These are phyloP conservation scores for Acanthiza pusilla DNA, from an alignment of 2,797 vertebrate genomes.

Conservation along the genomic window DNA sequence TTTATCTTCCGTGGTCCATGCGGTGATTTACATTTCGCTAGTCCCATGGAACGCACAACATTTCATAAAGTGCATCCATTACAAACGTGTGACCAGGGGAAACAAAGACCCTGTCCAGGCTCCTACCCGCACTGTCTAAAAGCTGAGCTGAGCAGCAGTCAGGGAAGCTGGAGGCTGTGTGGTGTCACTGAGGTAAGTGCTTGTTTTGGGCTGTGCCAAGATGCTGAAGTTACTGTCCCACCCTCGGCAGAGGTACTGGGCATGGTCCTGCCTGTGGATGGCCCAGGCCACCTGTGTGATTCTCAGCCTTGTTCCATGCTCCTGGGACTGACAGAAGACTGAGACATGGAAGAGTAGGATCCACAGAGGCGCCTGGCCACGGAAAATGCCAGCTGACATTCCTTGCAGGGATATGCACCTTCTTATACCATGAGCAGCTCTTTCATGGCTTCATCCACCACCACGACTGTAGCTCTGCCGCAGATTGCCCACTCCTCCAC, in stretches of 20 bases:
- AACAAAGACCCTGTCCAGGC: neutral
- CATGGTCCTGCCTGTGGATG: neutral
- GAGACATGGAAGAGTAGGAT: neutral
- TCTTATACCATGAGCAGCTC: neutral
- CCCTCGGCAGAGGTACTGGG: neutral
- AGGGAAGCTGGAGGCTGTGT: neutral
- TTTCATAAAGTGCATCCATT: neutral
- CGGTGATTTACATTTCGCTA: neutral
- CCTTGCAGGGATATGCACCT: neutral
- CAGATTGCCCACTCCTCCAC: neutral
- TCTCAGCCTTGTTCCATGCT: neutral
- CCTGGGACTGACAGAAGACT: neutral
- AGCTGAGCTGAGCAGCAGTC: neutral
- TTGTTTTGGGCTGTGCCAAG: neutral
- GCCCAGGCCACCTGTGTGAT: neutral
- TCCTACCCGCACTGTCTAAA: neutral
- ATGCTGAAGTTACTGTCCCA: neutral
- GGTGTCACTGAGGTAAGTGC: neutral
- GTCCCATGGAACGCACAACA: neutral
- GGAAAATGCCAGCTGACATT: neutral
- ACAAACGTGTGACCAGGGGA: neutral
- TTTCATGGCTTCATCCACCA: neutral
- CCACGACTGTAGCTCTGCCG: neutral
- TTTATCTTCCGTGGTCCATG: slow-evolving; percentile 17
- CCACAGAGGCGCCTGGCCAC: neutral